Evolutionary conservation across 1,140 invertebrate species (phyloP).

Genomic region (Danaus plexippus): DNA sequence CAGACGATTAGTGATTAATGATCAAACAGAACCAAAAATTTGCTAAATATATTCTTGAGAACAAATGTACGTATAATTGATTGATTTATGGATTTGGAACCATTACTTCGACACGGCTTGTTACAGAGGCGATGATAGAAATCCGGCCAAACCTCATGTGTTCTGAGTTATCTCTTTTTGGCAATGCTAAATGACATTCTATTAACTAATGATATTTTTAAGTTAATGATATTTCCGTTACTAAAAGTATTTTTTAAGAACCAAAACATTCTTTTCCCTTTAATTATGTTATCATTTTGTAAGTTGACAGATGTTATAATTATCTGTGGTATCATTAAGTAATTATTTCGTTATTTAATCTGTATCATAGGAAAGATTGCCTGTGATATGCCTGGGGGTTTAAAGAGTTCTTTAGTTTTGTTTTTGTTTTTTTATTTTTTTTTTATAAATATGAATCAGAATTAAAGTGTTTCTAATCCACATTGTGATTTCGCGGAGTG

Average conservation of each 20-base stretch:
- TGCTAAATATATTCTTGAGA: conserved; percentile 16
- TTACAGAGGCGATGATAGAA: conserved; percentile 55
- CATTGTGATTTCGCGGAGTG: conserved; percentile 46
- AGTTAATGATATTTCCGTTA: too few species aligned
- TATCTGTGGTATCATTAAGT: neutral
- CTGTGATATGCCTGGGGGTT: too few species aligned
- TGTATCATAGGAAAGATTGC: too few species aligned
- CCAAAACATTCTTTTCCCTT: too few species aligned
- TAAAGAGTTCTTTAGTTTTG: too few species aligned
- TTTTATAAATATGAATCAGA: too few species aligned
- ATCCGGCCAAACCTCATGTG: conserved; percentile 37
- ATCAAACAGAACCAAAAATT: conserved; percentile 11
- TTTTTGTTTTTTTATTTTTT: too few species aligned
- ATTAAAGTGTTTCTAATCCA: neutral
- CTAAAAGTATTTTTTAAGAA: too few species aligned
- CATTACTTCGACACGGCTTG: conserved; percentile 59
- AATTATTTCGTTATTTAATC: neutral
- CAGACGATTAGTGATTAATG: conserved; percentile 17
- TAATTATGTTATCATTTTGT: too few species aligned
- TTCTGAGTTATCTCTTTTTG: conserved; percentile 33
- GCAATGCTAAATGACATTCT: conserved; percentile 20
- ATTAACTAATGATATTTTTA: conserved; percentile 25
- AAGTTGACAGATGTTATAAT: neutral
- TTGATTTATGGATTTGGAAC: conserved; percentile 58
- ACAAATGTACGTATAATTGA: conserved; percentile 17